Percentiles rank a stretch among this genome's conserved stretches.
phyloP scores from a whole-genome alignment of 1,140 invertebrate genomes.

The Pteromalus puparum region DNA sequence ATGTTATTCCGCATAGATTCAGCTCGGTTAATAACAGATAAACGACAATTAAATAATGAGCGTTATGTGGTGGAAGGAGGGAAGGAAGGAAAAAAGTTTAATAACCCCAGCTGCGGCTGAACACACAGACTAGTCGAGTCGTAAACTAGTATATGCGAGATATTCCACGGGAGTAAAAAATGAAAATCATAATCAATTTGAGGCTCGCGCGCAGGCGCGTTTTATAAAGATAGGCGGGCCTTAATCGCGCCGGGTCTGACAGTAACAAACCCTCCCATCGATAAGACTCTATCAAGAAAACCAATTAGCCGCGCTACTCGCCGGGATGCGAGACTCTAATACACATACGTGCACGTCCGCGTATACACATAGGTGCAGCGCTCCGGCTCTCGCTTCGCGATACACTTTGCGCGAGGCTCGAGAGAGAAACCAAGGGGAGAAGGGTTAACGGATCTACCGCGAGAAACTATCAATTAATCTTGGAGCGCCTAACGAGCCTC shows the following conservation, averaged over 20 bases:
- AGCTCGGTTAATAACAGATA: too few species aligned
- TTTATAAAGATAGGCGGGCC: background rate
- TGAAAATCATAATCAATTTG: background rate
- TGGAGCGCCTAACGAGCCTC: background rate
- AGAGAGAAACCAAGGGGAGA: background rate
- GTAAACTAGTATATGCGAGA: too few species aligned
- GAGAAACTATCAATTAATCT: constrained; percentile 26
- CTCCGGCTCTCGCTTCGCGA: background rate
- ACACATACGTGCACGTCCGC: too few species aligned
- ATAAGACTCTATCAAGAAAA: constrained; percentile 19
- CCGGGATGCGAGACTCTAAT: background rate
- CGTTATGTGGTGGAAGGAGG: too few species aligned
- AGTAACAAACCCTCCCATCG: constrained; percentile 16
- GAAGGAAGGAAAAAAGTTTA: too few species aligned
- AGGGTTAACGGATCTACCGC: background rate
- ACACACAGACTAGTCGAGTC: too few species aligned
- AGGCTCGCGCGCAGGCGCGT: background rate
- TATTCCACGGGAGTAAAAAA: background rate
- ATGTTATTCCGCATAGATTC: too few species aligned
- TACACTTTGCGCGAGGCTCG: background rate
- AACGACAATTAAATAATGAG: too few species aligned
- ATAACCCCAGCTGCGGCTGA: too few species aligned
- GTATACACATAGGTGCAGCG: too few species aligned
- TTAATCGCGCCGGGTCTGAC: background rate
- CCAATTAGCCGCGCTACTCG: background rate